Base-by-base conservation (phyloP, 2,113 vertebrate species). In the Megaptera novaeangliae region DNA sequence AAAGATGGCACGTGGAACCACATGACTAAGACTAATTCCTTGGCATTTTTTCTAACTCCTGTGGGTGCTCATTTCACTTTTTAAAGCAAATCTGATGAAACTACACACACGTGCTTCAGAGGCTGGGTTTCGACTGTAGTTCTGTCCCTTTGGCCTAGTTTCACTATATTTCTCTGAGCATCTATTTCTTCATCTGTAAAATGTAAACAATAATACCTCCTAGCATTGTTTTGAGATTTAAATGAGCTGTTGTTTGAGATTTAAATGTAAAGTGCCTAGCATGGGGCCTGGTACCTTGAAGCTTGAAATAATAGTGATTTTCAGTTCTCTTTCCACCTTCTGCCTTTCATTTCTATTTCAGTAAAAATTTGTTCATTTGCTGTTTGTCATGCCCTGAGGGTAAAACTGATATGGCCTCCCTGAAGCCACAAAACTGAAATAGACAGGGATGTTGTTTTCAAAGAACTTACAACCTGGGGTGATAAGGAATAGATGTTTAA, bases 21-120 rank as follows among this genome's bases (percentile, higher is more conserved):
- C 6, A 4, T 49, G 29, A 66, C 17, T 10, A 1, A 11, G 15
- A 15, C 83, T 12, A 12, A 14, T 85, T 72, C 18, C 39, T 59
- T 18, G 68, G 39, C 1, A 0, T 39, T 21, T 59, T 77, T 27
- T 39, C 6, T 10, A 8, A 13, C 34, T 23, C 31, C 20, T 12
- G 7, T 31, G 74, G n/a, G 12, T 12, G 15, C 29, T 34, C 12
- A 6, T 14, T 23, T 74, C 10, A 4, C 36, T 11, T 83, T 64
- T 61, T 12, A 71, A 46, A 63, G 66, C 18, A 11, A 8, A 36
- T 77, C 52, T 74, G 23, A 25, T 29, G 75, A 71, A 75, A 68
- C 41, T 44, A 2, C 0, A 52, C 7, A 9, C 44, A 15, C 0
- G 2, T 5, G 1, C 52, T 21, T 80, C 27, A 44, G 49, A 46